phyloP scores from a whole-genome alignment of 2,797 vertebrate genomes.

The Enteromius argenteus region DNA sequence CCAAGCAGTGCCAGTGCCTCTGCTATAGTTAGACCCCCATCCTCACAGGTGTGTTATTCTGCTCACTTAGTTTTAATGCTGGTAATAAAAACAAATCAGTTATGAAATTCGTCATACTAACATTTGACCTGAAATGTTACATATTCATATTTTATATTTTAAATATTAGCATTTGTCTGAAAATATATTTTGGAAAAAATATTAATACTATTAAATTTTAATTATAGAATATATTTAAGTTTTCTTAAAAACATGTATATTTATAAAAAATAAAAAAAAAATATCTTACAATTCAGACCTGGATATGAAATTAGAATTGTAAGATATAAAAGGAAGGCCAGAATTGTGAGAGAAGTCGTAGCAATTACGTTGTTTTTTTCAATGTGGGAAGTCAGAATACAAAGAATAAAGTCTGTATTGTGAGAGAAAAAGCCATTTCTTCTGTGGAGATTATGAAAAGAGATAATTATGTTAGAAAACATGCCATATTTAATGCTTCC shows the following conservation, averaged over 20 bases:
- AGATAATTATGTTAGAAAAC: neutral
- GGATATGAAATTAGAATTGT: neutral
- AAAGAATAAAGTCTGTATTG: neutral
- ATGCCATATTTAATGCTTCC: neutral
- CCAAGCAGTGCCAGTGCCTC: constrained; percentile 45
- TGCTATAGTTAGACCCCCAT: constrained; percentile 54
- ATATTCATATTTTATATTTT: neutral
- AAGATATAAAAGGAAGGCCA: neutral
- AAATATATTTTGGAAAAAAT: neutral
- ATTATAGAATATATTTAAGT: neutral
- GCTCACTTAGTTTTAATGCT: neutral
- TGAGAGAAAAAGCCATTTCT: neutral
- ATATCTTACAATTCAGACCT: neutral
- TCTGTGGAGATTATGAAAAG: neutral
- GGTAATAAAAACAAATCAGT: too few species aligned
- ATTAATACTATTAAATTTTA: neutral
- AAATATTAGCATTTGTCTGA: neutral
- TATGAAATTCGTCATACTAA: neutral
- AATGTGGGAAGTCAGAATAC: neutral
- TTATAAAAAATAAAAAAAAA: neutral
- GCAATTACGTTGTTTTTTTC: neutral
- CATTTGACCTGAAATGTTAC: neutral
- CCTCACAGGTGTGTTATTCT: constrained; percentile 69
- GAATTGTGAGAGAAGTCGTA: neutral
- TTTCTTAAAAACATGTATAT: neutral